Percentiles rank a stretch among this genome's conserved stretches.
Conservation (phyloP, 2,888 invertebrate species). For the Agrilus biguttatus region DNA sequence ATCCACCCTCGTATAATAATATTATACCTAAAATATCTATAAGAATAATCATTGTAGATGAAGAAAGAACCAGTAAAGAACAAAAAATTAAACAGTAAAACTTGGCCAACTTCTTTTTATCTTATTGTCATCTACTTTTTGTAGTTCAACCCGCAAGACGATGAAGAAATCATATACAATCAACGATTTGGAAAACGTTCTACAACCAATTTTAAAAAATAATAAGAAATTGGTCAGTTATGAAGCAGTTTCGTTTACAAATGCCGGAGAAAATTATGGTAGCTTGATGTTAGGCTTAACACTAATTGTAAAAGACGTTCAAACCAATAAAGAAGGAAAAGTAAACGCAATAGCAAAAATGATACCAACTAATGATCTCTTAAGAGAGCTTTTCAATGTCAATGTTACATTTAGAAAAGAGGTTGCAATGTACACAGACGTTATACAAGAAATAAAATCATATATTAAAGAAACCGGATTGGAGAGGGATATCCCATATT, state of each 20-base stretch:
- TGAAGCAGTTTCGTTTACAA: constrained; percentile 28
- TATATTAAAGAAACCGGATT: constrained; percentile 29
- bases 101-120: no score
- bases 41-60: no score
- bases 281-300: constrained; percentile 34
- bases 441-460: constrained; percentile 30
- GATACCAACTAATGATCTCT: constrained; percentile 33
- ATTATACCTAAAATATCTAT: no score
- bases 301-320: constrained; percentile 16
- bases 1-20: no score
- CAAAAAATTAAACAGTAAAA: no score
- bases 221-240: constrained; percentile 15
- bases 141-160: no score
- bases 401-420: constrained; percentile 36
- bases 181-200: constrained; percentile 5
- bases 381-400: constrained; percentile 33
- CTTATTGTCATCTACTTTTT: no score
- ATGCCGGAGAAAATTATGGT: constrained; percentile 43
- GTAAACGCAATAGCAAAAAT: constrained; percentile 36
- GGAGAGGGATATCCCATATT: constrained; percentile 26
- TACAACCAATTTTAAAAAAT: constrained; percentile 4
- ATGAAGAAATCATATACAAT: constrained; percentile 2
- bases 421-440: constrained; percentile 32
- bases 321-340: constrained; percentile 15
- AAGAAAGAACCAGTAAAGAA: no score